These are phyloP conservation scores for Spea bombifrons DNA, from an alignment of 2,113 vertebrate species.

Conservation along the genomic window DNA sequence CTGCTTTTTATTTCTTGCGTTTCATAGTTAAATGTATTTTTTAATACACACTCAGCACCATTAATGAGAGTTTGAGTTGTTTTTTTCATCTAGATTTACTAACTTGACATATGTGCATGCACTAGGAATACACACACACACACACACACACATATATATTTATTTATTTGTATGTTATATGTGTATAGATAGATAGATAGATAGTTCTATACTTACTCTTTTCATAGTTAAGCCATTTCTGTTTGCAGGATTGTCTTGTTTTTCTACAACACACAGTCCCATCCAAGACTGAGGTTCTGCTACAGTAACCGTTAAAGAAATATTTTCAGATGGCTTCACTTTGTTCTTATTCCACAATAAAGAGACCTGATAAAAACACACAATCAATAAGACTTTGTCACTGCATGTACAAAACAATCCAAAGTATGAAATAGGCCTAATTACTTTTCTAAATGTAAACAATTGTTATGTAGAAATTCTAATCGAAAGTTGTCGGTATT, in stretches of 20 bases:
- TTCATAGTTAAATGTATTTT: too few species aligned
- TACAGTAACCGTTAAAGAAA: slow-evolving; percentile 58
- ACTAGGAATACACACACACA: background rate
- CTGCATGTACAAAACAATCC: too few species aligned
- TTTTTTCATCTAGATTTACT: background rate
- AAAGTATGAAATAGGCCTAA: too few species aligned
- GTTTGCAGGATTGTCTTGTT: slow-evolving; percentile 29
- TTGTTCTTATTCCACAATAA: slow-evolving; percentile 59
- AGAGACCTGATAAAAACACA: slow-evolving; percentile 58
- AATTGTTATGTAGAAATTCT: too few species aligned
- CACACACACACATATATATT: too few species aligned
- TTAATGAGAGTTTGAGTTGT: background rate
- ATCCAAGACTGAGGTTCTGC: slow-evolving; percentile 60
- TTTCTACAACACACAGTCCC: slow-evolving; percentile 66
- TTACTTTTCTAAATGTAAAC: too few species aligned
- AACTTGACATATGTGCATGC: background rate
- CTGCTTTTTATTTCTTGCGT: too few species aligned
- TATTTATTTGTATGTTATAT: too few species aligned
- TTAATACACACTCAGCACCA: too few species aligned
- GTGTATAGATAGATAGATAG: background rate
- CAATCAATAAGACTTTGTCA: too few species aligned
- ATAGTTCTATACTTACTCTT: slow-evolving; percentile 50
- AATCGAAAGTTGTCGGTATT: too few species aligned
- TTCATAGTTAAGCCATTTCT: slow-evolving; percentile 60
- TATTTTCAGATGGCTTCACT: slow-evolving; percentile 50